phyloP scores from a whole-genome alignment of 2,113 vertebrate species.

The Mesocricetus auratus region DNA sequence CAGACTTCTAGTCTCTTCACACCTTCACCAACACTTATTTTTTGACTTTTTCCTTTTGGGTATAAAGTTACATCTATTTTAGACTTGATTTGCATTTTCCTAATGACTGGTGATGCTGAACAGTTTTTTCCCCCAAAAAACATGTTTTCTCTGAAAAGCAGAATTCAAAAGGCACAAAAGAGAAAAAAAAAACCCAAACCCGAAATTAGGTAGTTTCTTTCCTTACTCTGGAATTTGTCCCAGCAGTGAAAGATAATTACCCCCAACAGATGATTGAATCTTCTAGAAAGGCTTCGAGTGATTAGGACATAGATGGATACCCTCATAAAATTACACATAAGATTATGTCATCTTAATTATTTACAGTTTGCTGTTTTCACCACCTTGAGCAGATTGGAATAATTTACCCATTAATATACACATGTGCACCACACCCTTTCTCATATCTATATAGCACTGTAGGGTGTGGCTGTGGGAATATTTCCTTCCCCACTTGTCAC shows the following conservation, averaged over 20 bases:
- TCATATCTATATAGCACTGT: neutral
- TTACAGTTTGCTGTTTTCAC: constrained; percentile 38
- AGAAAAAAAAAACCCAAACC: neutral
- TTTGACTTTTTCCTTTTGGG: neutral
- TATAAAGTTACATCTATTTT: neutral
- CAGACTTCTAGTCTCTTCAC: neutral
- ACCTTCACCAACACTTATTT: neutral
- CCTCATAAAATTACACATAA: constrained; percentile 26
- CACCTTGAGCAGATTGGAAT: neutral
- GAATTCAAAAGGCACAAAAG: constrained; percentile 34
- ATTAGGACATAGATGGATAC: neutral
- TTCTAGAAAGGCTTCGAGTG: constrained; percentile 41
- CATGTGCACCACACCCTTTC: neutral
- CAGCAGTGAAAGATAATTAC: neutral
- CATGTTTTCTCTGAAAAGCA: neutral
- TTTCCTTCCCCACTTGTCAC: neutral
- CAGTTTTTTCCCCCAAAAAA: neutral
- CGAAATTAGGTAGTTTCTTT: constrained; percentile 32
- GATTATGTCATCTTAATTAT: neutral
- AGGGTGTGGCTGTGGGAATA: neutral
- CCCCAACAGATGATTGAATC: neutral
- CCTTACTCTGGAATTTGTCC: neutral
- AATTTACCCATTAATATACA: neutral
- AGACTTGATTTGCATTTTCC: neutral
- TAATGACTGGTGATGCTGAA: constrained; percentile 7